Conservation (phyloP, 2,113 vertebrate genomes). For the Chamaea fasciata region DNA sequence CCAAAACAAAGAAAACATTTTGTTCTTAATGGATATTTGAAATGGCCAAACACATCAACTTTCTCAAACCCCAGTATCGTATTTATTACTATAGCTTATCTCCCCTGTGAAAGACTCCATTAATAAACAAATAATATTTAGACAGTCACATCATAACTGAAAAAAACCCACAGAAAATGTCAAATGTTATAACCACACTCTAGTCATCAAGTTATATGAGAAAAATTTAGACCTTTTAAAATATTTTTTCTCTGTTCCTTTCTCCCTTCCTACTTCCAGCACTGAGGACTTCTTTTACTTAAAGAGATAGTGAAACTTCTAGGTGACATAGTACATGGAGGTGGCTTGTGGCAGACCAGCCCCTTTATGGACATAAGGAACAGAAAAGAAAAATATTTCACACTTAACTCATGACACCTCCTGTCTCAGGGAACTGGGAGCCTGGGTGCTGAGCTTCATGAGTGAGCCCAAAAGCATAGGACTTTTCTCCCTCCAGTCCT, state of each 20-base stretch:
- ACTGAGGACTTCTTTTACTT: not conserved
- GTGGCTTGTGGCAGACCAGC: not conserved
- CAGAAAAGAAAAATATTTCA: not conserved
- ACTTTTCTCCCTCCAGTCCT: not conserved
- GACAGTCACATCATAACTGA: conserved; percentile 1
- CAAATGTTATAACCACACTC: not conserved
- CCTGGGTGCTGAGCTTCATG: not conserved
- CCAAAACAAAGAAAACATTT: conserved; percentile 35
- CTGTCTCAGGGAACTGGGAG: not conserved
- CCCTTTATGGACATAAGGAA: not conserved
- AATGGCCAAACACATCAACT: conserved; percentile 1
- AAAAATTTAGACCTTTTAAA: not conserved
- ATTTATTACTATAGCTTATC: conserved; percentile 10
- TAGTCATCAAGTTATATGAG: not conserved
- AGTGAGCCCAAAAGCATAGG: not conserved
- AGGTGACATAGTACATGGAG: not conserved
- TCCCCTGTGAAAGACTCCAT: not conserved
- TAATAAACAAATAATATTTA: conserved; percentile 29
- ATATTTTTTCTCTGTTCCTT: not conserved
- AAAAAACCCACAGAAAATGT: not conserved
- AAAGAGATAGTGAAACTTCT: not conserved
- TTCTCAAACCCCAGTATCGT: not conserved
- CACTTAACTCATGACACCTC: not conserved
- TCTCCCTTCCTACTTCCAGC: not conserved
- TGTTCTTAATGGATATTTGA: conserved; percentile 1